Evolutionary conservation across 1,140 invertebrate species (phyloP).

Genomic region (Chelonus insularis): DNA sequence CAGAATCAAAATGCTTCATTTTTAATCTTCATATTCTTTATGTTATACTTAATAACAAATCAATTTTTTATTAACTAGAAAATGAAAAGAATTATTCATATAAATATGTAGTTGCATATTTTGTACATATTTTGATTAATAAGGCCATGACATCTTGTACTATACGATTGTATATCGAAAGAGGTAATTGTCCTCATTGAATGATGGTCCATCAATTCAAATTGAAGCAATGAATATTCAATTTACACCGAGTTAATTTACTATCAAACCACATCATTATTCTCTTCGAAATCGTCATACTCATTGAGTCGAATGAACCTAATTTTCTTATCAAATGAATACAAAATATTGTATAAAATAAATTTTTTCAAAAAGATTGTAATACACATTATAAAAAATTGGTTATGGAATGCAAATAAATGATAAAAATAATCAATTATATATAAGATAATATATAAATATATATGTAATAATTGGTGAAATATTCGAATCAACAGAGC

Average conservation of each 20-base stretch:
- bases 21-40: no score
- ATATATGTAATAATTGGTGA: no score
- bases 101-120: slow-evolving; percentile 10
- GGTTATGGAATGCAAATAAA: slow-evolving; percentile 17
- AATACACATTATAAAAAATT: no score
- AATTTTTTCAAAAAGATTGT: no score
- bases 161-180: slow-evolving; percentile 14
- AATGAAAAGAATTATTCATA: background rate
- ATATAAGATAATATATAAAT: background rate
- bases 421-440: background rate
- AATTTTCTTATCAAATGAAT: no score
- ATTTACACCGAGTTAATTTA: background rate
- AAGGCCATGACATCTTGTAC: slow-evolving; percentile 25
- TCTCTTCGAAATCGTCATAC: no score
- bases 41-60: no score
- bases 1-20: no score
- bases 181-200: slow-evolving; percentile 18
- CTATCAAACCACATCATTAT: background rate
- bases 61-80: no score
- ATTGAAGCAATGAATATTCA: background rate
- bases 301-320: no score
- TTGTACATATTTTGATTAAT: background rate
- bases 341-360: no score
- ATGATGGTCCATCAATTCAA: background rate
- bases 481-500: no score